Base-by-base conservation (phyloP, 2,113 vertebrate genomes). In the Rhodinocichla rosea region DNA sequence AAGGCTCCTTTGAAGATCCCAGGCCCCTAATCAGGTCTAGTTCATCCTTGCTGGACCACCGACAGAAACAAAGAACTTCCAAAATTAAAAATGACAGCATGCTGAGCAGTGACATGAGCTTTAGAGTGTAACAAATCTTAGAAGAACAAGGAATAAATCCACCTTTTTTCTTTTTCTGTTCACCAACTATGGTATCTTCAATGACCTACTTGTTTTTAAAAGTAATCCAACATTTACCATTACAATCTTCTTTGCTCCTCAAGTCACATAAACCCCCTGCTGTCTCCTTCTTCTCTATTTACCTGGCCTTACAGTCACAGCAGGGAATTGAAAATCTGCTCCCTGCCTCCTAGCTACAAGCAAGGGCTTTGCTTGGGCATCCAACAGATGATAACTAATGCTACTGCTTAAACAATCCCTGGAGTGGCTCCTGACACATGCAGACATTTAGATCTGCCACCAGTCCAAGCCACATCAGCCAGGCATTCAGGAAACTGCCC, bases 221-320 rank as follows among this genome's bases (percentile, higher is more conserved):
- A 93, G 85, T 78, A 96, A 96, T 93, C 79, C 88, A 92, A 77
- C 94, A 76, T 96, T 95, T 96, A 95, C 93, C 90, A 90, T 88
- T 75, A 89, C 85, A 92, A 93, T 94, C 90, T 94, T 88, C 90
- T 92, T 93, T 86, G 44, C 86, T 96, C 77, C 94, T 92, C 83
- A 64, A 94, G 83, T 88, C 93, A 96, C 52, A 90, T 71, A 95
- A 95, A 81, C 83, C 93, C 85, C 90, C 94, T 82, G 88, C 90
- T 71, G 92, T 55, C 92, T 96, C 90, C 85, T 94, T 91, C 90
- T 88, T 40, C 89, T 94, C 94, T 90, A 84, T 94, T 89, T 97
- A 96, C 95, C 94, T 95, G 94, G 88, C 88, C 69, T 92, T 78
- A 84, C 56, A 92, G 76, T 44, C 90, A 77, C 92, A 95, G 94